Evolutionary conservation across 2,888 invertebrate species (phyloP).

Genomic region (Leptopilina syphax): DNA sequence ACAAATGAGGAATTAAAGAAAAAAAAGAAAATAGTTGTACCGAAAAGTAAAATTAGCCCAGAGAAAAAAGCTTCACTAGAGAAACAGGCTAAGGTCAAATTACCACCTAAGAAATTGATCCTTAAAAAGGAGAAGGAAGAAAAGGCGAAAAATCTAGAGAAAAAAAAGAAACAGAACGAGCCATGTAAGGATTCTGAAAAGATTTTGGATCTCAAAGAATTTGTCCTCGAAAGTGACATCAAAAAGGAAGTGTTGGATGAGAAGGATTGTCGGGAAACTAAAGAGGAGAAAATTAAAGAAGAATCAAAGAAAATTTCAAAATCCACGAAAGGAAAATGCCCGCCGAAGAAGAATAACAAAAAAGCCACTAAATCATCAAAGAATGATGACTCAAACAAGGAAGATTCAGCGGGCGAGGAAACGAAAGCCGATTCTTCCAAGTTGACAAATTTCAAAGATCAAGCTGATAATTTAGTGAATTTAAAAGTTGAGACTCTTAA

Average conservation of each 20-base stretch:
- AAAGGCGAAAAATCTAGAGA: constrained; percentile 69
- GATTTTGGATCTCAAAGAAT: constrained; percentile 59
- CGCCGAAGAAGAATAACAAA: constrained; percentile 61
- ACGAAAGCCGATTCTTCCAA: constrained; percentile 63
- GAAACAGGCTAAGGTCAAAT: constrained; percentile 69
- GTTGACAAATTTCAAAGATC: constrained; percentile 54
- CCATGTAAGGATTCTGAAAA: constrained; percentile 64
- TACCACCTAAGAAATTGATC: constrained; percentile 64
- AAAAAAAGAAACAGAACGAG: constrained; percentile 67
- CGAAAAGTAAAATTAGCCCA: constrained; percentile 64
- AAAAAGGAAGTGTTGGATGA: constrained; percentile 70
- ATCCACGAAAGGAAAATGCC: constrained; percentile 56
- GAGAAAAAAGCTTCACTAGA: constrained; percentile 71
- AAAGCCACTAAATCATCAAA: constrained; percentile 59
- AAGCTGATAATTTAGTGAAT: constrained; percentile 58
- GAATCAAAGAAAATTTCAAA: constrained; percentile 61
- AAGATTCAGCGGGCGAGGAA: constrained; percentile 61
- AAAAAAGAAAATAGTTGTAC: constrained; percentile 65
- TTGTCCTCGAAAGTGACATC: constrained; percentile 60
- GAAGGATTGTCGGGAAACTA: constrained; percentile 49
- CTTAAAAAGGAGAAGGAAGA: constrained; percentile 65
- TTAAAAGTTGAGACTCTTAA: constrained; percentile 63
- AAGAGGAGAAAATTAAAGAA: constrained; percentile 54
- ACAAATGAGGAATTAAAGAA: constrained; percentile 60
- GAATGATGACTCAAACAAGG: constrained; percentile 57